A percentile compares a stretch with the other conserved stretches of the same genome.
Evolutionary conservation across 2,113 vertebrate genomes (phyloP).

Genomic region (Perca fluviatilis): DNA sequence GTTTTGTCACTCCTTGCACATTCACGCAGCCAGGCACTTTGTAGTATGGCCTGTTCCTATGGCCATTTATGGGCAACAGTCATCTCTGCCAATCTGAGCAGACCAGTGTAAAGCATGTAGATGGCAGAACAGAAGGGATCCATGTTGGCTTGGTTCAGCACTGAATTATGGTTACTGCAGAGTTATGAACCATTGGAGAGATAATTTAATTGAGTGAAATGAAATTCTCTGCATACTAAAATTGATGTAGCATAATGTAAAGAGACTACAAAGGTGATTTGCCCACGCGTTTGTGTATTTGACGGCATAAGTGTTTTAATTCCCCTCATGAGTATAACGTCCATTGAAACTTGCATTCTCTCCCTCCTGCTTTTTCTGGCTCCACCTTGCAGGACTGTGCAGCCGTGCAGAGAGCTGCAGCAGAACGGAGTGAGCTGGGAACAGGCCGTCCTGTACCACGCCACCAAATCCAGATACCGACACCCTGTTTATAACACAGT

Average conservation of each 20-base stretch:
- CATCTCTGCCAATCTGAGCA: constrained; percentile 27
- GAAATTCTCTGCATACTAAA: neutral
- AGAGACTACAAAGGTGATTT: neutral
- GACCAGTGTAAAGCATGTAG: constrained; percentile 18
- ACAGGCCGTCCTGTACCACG: constrained; percentile 43
- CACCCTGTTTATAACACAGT: constrained; percentile 9
- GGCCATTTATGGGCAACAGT: constrained; percentile 35
- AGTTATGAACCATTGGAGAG: constrained; percentile 12
- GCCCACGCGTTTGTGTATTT: neutral
- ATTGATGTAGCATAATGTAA: neutral
- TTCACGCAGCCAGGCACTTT: constrained; percentile 34
- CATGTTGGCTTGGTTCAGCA: neutral
- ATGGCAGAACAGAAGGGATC: constrained; percentile 29
- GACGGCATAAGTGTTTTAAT: neutral
- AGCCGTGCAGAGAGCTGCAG: constrained; percentile 1
- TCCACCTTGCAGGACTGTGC: constrained; percentile 24
- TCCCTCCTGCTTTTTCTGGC: constrained; percentile 25
- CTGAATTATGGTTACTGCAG: constrained; percentile 3
- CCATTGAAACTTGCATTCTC: constrained; percentile 11
- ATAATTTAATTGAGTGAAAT: constrained; percentile 11
- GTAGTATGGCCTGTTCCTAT: constrained; percentile 34
- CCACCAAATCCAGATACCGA: constrained; percentile 41
- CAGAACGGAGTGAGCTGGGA: constrained; percentile 17
- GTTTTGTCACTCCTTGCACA: constrained; percentile 37
- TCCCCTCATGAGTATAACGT: neutral